Evolutionary conservation across 2,797 vertebrate genomes (phyloP), one percentile per base, ranked within the genome.

Genomic region (Falco columbarius): DNA sequence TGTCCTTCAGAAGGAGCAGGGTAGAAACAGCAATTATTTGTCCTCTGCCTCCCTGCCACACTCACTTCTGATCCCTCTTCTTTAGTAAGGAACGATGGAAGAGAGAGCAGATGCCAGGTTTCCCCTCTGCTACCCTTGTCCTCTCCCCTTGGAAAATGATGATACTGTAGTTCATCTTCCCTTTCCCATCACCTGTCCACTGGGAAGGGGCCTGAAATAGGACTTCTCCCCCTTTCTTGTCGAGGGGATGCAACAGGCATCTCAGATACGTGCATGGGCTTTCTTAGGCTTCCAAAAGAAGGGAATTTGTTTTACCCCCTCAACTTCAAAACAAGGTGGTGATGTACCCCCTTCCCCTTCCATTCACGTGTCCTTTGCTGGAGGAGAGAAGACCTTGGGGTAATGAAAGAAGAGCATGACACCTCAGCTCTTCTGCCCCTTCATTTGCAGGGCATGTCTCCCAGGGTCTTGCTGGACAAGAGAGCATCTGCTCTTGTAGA

Each of bases 231-330:
- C 8, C 13, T 65, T 81, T 27, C 24, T 52, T 0, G 38, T 38
- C 26, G 16, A 52, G 30, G 65, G 62, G 5, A 4, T 81, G 80
- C 72, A 91, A 46, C 81, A 81, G 75, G 79, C 49, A 20, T 32
- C 40, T 96, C 2, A 0, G 22, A 8, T 40, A 20, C 6, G 2
- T 7, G 1, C 8, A 5, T 5, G 20, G 20, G 65, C 20, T 22
- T 86, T 72, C 36, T 24, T 55, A 6, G n/a, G 10, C 15, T 81
- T 72, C 73, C 42, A 42, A 2, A 2, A 44, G 9, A 38, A 18
- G 8, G 29, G 36, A 47, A 27, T 67, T 49, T 70, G 8, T 61
- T 84, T 79, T 7, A 9, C 10, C 3, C 6, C 13, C 29, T 86
- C 32, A 58, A 0, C 7, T 72, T 73, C 10, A 34, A 62, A 79